These are phyloP conservation scores for Axea sp. DNA, from an alignment of 2,888 invertebrate genomes.

Conservation along the genomic window DNA sequence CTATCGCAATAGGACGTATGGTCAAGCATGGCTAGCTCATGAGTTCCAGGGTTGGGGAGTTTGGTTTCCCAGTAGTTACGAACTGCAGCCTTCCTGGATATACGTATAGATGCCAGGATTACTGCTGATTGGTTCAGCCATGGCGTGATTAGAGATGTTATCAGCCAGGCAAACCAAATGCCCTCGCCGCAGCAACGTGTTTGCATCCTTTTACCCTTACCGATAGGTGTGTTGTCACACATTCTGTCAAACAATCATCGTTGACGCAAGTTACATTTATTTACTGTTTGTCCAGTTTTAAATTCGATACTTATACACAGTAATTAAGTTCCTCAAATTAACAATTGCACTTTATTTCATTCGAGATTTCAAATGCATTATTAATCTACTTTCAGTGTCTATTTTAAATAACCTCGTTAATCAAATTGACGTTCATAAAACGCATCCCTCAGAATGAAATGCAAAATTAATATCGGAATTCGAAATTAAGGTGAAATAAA, in stretches of 20 bases:
- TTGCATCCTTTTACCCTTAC: constrained; percentile 67
- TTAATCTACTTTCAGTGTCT: not conserved
- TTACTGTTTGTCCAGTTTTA: constrained; percentile 45
- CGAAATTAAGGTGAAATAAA: too few relatives aligned
- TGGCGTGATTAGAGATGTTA: constrained; percentile 80
- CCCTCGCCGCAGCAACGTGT: constrained; percentile 67
- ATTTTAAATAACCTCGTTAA: not conserved
- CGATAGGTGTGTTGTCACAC: constrained; percentile 49
- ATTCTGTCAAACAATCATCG: constrained; percentile 57
- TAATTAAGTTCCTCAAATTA: constrained; percentile 45
- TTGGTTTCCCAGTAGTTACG: constrained; percentile 72
- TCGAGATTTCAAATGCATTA: not conserved
- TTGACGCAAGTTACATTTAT: constrained; percentile 55
- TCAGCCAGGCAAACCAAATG: constrained; percentile 72
- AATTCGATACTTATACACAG: constrained; percentile 46
- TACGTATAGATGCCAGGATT: constrained; percentile 74
- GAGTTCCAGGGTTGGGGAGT: constrained; percentile 68
- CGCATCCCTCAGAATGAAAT: too few relatives aligned
- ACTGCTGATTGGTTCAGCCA: constrained; percentile 79
- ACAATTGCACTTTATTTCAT: constrained; percentile 27
- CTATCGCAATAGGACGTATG: constrained; percentile 62
- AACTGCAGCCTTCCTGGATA: constrained; percentile 67
- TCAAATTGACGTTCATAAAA: too few relatives aligned
- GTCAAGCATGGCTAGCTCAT: constrained; percentile 67
- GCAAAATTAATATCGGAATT: too few relatives aligned